Evolutionary conservation across 2,113 vertebrate species (phyloP), one percentile per base, ranked within the genome.

Genomic region (Scomber colias): DNA sequence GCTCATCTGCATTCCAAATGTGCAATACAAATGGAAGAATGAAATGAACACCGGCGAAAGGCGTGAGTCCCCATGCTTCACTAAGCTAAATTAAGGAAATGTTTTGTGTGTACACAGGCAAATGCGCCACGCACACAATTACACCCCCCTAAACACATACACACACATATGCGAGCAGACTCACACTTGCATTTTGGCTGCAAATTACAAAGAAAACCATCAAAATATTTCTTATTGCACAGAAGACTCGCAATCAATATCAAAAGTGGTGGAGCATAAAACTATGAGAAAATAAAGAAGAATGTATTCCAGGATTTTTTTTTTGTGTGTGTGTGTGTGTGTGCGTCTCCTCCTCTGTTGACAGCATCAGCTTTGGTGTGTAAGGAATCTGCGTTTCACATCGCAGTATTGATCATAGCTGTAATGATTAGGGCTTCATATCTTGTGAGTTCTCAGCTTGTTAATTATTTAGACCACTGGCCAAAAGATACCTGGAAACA

Each of bases 1-100:
- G 60, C 84, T 92, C 90, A 91, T 84, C 82, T 88, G 87, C 86
- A 91, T 91, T 93, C 87, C 82, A 85, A 88, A 87, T 85, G 85
- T 77, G 75, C 50, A 54, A 56, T 53, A 81, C 89, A 89, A 93
- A 90, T 81, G 87, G 83, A 71, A 90, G 71, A 54, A 74, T 85
- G 89, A 90, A 89, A 90, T 85, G 84, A 89, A 90, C 80, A 77
- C 71, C 16, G 50, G 80, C n/a, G 51, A 74, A 79, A 85, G 66
- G 71, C 75, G 24, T 62, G 63, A 72, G 86, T 87, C 81, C 81
- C 86, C 82, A 83, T 87, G 91, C 90, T 90, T 88, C 84, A 86
- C 79, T 86, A 88, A 81, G 87, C 79, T 83, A 87, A 93, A 91
- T 94, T 89, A 87, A 86, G 90, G 61, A 87, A 81, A 73, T 81